A percentile compares a stretch with the other conserved stretches of the same genome.
Conservation (phyloP, 2,888 invertebrate genomes). For the Carterocephalus palaemon region DNA sequence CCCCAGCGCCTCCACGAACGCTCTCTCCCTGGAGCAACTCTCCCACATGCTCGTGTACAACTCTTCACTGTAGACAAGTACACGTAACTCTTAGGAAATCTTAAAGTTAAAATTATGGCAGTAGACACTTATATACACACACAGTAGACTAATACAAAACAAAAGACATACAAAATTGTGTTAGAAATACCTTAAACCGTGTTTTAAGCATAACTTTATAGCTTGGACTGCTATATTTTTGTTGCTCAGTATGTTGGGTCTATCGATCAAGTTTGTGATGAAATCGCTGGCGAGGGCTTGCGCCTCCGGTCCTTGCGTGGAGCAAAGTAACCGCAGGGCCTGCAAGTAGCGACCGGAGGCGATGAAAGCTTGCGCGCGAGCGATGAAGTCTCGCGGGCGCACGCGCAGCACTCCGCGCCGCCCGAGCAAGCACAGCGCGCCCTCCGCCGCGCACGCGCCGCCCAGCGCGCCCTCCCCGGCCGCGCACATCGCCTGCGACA, state of each 20-base stretch:
- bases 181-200: conserved; percentile 58
- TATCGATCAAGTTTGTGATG: conserved; percentile 50
- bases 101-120: too few relatives aligned
- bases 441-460: conserved; percentile 70
- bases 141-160: too few relatives aligned
- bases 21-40: conserved; percentile 69
- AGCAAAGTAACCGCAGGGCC: conserved; percentile 58
- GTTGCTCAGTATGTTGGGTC: conserved; percentile 53
- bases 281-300: conserved; percentile 49
- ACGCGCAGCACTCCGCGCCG: conserved; percentile 82
- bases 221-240: conserved; percentile 60
- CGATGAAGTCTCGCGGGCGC: conserved; percentile 79
- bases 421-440: conserved; percentile 78
- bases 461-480: conserved; percentile 79
- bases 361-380: conserved; percentile 77
- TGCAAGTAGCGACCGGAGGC: conserved; percentile 76
- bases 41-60: conserved; percentile 69
- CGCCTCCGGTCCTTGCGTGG: conserved; percentile 50
- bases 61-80: conserved; percentile 52
- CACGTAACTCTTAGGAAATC: too few relatives aligned
- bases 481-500: conserved; percentile 80
- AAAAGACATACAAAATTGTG: too few relatives aligned
- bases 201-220: conserved; percentile 61
- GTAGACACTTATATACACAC: too few relatives aligned
- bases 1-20: conserved; percentile 81